phyloP scores from a whole-genome alignment of 2,888 invertebrate species.

The Orchestes rusci region DNA sequence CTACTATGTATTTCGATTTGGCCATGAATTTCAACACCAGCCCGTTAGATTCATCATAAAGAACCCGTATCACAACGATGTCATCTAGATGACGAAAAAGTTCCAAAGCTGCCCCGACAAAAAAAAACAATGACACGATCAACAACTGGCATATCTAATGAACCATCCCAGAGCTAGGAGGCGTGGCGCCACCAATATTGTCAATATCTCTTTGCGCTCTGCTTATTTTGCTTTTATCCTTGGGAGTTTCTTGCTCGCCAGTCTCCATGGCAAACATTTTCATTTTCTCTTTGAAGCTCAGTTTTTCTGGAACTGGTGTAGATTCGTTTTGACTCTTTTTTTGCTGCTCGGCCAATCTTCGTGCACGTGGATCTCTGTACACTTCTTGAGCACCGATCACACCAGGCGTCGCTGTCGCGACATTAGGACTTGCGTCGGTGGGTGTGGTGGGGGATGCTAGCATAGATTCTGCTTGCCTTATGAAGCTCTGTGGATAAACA shows the following conservation, averaged over 20 bases:
- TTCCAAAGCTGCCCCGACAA: constrained; percentile 3
- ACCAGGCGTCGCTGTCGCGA: constrained; percentile 70
- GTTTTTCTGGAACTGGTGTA: constrained; percentile 78
- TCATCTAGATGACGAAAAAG: neutral
- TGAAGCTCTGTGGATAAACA: constrained; percentile 56
- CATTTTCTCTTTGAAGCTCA: constrained; percentile 98
- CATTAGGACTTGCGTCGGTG: constrained; percentile 47
- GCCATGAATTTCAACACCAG: neutral
- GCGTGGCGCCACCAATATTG: constrained; percentile 49
- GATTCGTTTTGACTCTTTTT: constrained; percentile 53
- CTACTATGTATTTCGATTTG: neutral
- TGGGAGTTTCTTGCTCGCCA: constrained; percentile 86
- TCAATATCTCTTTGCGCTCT: constrained; percentile 93
- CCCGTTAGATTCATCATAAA: neutral
- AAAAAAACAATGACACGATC: constrained; percentile 7
- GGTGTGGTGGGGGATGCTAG: constrained; percentile 71
- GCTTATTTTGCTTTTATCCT: constrained; percentile 93
- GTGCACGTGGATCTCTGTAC: constrained; percentile 87
- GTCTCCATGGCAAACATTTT: constrained; percentile 98
- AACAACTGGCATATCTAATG: constrained; percentile 28
- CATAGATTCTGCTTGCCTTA: constrained; percentile 73
- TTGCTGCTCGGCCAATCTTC: constrained; percentile 73
- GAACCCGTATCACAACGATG: neutral
- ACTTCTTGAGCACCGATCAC: constrained; percentile 98
- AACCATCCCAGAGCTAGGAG: constrained; percentile 36